These are phyloP conservation scores for Anolis carolinensis DNA, from an alignment of 2,113 vertebrate genomes.

Conservation along the genomic window DNA sequence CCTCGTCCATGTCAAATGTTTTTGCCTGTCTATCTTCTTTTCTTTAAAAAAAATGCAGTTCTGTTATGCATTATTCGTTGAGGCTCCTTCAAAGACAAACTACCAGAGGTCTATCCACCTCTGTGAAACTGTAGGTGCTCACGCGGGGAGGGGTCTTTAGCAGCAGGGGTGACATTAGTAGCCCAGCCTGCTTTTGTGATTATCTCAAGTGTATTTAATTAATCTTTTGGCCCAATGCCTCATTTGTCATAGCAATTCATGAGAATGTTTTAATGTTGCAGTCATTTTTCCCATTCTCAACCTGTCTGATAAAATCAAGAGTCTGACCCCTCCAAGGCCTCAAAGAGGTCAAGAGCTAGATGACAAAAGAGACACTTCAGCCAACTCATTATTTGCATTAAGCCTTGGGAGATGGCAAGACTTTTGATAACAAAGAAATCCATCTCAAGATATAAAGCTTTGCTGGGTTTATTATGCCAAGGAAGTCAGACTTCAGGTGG, in stretches of 20 bases:
- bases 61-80: neutral
- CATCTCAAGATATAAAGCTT: neutral
- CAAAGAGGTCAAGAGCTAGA: neutral
- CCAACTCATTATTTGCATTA: neutral
- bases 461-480: neutral
- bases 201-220: slow-evolving; percentile 22
- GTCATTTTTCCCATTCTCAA: neutral
- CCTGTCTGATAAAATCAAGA: neutral
- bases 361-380: neutral
- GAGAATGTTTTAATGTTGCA: neutral
- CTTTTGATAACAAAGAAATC: neutral
- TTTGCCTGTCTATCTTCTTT: neutral
- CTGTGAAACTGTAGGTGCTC: neutral
- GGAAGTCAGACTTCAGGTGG: neutral
- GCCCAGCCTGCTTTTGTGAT: slow-evolving; percentile 7
- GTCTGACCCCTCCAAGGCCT: neutral
- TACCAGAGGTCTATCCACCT: neutral
- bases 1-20: neutral
- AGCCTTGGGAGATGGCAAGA: neutral
- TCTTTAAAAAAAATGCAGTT: neutral
- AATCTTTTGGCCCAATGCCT: slow-evolving; percentile 8
- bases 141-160: neutral
- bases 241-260: slow-evolving; percentile 7
- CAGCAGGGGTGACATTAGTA: neutral
- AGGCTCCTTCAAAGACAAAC: neutral